phyloP scores from a whole-genome alignment of 2,888 invertebrate species.

The Nephrotoma guestfalica region DNA sequence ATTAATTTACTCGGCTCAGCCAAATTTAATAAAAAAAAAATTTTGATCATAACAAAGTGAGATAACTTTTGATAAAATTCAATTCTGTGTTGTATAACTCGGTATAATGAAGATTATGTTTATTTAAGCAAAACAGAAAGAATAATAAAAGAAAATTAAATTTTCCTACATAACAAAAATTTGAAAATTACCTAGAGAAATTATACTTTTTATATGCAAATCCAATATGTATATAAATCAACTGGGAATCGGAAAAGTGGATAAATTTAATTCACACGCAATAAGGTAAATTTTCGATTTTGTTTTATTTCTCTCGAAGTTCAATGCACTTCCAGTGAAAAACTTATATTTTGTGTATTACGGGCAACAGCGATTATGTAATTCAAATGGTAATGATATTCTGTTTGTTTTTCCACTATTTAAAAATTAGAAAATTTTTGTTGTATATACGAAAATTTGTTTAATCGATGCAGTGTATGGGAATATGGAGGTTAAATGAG shows the following conservation, averaged over 20 bases:
- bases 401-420: neutral
- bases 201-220: neutral
- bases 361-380: neutral
- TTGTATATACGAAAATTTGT: neutral
- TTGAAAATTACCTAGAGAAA: neutral
- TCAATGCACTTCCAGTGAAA: neutral
- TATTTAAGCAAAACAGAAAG: neutral
- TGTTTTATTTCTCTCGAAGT: neutral
- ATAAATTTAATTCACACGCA: neutral
- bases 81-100: neutral
- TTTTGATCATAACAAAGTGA: neutral
- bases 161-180: neutral
- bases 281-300: neutral
- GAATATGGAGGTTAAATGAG: neutral
- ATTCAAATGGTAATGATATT: neutral
- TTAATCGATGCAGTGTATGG: neutral
- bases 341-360: neutral
- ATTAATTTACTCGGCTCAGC: neutral
- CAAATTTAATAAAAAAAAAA: neutral
- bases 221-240: neutral
- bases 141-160: neutral
- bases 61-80: neutral
- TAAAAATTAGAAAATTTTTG: neutral
- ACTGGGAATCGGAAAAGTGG: neutral
- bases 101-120: neutral